Evolutionary conservation across 2,888 invertebrate genomes (phyloP), one percentile per base, ranked within the genome.

Genomic region (Sphinx pinastri): DNA sequence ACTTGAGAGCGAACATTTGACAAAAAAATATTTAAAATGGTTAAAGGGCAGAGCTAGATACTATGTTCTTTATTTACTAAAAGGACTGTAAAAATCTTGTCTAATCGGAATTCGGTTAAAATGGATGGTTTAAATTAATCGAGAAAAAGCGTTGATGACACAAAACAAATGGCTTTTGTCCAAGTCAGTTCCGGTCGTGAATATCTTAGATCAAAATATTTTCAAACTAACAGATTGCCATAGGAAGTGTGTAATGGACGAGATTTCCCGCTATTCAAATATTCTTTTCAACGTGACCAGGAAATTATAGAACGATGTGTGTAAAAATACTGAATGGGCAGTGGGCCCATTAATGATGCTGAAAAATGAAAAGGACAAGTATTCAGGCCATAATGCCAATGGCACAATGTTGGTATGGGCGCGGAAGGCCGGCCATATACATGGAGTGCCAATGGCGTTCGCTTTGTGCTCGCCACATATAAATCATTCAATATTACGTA

Each of bases 371-470:
- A 86, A 84, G 84, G 81, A 81, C 76, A 74, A 79, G 77, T 84
- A 90, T 90, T 88, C 84, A 88, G 81, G 77, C 74, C 73, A 82
- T 85, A 87, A 86, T 86, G 83, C 83, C 80, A 82, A 76, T 79
- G 79, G 79, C 82, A 91, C 88, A 91, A 89, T 91, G 86, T 83
- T 80, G 84, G 89, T 84, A 87, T 87, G 88, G 93, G 93, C 85
- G 80, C 82, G 88, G 90, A 91, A 92, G 92, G 93, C 87, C 92
- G 86, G 75, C 72, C 77, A 86, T 87, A 91, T 92, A 91, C 88
- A 91, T 79, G 77, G 16, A 51, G 38, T 25, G 59, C 49, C 71
- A 78, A 77, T 74, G 71, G 77, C 69, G 71, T 75, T 75, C 73
- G 52, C 52, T 55, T 68, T 68, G 47, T 57, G 6, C 63, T 63